Conservation (phyloP, 92 coral and sea anemone species). For the Porites divaricata region DNA sequence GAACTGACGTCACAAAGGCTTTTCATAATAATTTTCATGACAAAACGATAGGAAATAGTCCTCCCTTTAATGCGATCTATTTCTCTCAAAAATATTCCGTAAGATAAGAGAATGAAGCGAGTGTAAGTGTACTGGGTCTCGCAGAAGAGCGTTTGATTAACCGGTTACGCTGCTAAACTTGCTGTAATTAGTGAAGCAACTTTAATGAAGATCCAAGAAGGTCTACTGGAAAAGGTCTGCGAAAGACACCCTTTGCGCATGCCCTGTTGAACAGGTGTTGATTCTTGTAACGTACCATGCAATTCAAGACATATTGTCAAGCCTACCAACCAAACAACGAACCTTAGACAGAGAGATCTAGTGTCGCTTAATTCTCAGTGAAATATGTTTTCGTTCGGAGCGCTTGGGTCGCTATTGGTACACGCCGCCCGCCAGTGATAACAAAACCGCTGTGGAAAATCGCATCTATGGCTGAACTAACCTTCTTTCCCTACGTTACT, state of each 20-base stretch:
- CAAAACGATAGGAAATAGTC: constrained; percentile 11
- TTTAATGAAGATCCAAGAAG: constrained; percentile 41
- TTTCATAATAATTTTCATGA: constrained; percentile 5
- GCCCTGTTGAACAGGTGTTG: constrained; percentile 80
- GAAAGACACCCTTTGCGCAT: constrained; percentile 49
- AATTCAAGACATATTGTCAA: constrained; percentile 78
- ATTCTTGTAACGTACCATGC: constrained; percentile 52
- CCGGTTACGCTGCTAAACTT: constrained; percentile 4
- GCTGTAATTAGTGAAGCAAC: constrained; percentile 47
- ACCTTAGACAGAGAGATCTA: constrained; percentile 24
- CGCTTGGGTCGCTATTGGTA: constrained; percentile 17
- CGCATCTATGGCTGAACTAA: neutral
- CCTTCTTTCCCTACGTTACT: constrained; percentile 37
- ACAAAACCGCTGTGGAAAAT: neutral
- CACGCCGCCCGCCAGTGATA: neutral
- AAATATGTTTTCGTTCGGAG: constrained; percentile 18
- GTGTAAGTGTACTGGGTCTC: neutral
- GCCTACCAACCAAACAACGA: constrained; percentile 84
- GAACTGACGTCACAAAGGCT: constrained; percentile 33
- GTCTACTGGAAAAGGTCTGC: neutral
- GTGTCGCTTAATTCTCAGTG: constrained; percentile 12
- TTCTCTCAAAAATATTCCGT: neutral
- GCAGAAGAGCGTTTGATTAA: neutral
- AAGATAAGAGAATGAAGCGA: neutral
- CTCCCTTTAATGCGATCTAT: constrained; percentile 5